Evolutionary conservation across 2,113 vertebrate species (phyloP).

Genomic region (Phyllostomus discolor): DNA sequence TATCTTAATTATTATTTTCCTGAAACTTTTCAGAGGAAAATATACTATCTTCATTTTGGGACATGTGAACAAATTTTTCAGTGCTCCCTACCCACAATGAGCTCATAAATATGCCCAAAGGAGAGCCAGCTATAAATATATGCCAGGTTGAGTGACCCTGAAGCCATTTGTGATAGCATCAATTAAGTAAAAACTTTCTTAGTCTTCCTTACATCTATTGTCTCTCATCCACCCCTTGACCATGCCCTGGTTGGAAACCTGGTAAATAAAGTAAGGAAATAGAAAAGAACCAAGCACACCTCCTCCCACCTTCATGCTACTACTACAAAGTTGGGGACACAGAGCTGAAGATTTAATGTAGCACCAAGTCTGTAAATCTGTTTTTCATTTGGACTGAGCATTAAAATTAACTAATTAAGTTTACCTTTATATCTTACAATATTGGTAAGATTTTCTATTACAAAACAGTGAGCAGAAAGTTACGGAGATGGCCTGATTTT

Average conservation of each 20-base stretch:
- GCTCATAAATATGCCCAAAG: background rate
- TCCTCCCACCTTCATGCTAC: no score
- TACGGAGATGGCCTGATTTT: background rate
- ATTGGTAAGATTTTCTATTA: background rate
- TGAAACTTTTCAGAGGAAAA: slow-evolving; percentile 3
- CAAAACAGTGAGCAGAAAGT: background rate
- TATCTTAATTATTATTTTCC: background rate
- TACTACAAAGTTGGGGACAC: background rate
- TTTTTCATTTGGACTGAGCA: background rate
- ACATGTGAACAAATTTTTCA: background rate
- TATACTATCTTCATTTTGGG: background rate
- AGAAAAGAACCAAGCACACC: background rate
- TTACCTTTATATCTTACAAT: background rate
- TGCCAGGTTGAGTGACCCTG: background rate
- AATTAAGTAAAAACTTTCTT: background rate
- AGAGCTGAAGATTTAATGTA: no score
- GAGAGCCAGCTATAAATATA: background rate
- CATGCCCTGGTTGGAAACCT: background rate
- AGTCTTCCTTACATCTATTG: background rate
- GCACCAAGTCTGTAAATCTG: background rate
- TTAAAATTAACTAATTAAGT: background rate
- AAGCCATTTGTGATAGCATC: background rate
- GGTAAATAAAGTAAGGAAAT: background rate
- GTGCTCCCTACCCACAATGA: fast-evolving
- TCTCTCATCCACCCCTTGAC: background rate